A percentile compares a stretch with the other conserved stretches of the same genome.
Conservation (phyloP, 2,888 invertebrate genomes). For the Lycia hirtaria region DNA sequence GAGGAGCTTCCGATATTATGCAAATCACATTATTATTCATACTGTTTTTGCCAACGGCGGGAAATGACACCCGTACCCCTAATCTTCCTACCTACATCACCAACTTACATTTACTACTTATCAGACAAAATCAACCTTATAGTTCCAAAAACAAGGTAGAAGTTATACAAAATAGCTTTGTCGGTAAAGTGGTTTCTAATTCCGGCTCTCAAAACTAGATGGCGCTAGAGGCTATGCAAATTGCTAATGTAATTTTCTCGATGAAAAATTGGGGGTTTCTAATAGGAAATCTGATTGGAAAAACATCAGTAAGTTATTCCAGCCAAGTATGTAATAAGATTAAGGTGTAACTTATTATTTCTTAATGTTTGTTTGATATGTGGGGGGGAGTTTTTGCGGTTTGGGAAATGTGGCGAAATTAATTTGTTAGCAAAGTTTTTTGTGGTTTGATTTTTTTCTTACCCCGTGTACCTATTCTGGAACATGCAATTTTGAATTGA, state of each 20-base stretch:
- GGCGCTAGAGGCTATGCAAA: conserved; percentile 81
- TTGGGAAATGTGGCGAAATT: conserved; percentile 57
- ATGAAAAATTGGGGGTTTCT: conserved; percentile 79
- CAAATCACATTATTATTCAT: conserved; percentile 84
- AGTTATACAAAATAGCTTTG: neutral
- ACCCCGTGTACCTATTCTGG: too few species aligned
- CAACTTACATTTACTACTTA: conserved; percentile 16
- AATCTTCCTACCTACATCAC: conserved; percentile 63
- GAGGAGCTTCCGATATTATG: conserved; percentile 78
- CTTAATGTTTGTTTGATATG: conserved; percentile 78
- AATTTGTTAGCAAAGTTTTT: conserved; percentile 19
- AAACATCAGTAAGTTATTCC: conserved; percentile 82
- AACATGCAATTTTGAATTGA: too few species aligned
- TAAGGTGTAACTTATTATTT: conserved; percentile 78
- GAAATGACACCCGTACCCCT: conserved; percentile 69
- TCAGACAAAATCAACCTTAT: conserved; percentile 49
- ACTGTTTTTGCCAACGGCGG: conserved; percentile 82
- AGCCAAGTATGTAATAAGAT: conserved; percentile 80
- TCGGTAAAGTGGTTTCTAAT: conserved; percentile 52
- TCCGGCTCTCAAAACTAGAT: conserved; percentile 68
- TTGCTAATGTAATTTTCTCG: conserved; percentile 77
- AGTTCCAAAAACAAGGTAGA: fast-evolving
- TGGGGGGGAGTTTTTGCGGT: conserved; percentile 53
- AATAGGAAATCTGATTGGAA: conserved; percentile 72
- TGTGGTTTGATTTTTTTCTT: neutral